Evolutionary conservation across 2,888 invertebrate species (phyloP).

Genomic region (Idaea biselata): DNA sequence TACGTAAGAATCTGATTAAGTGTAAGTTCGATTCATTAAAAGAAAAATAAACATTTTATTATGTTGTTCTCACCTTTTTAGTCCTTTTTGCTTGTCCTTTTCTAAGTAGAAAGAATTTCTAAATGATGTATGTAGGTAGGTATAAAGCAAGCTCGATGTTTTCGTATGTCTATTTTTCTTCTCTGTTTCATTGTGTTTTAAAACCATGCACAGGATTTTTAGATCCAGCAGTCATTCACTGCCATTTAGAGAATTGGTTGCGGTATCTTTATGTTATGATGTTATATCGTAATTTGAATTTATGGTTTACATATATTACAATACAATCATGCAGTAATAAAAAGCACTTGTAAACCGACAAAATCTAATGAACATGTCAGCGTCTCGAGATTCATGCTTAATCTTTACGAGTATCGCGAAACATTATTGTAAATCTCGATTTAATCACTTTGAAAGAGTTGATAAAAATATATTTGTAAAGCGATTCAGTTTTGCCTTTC

Average conservation of each 20-base stretch:
- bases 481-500: neutral
- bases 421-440: neutral
- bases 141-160: no score
- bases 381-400: slow-evolving; percentile 9
- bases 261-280: neutral
- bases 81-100: neutral
- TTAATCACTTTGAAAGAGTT: slow-evolving; percentile 2
- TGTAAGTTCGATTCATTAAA: neutral
- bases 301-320: slow-evolving; percentile 8
- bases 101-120: no score
- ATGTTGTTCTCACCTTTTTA: neutral
- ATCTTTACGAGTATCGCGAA: slow-evolving; percentile 8
- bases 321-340: slow-evolving; percentile 11
- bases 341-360: slow-evolving; percentile 11
- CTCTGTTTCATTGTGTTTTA: no score
- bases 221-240: no score
- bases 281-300: neutral
- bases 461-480: neutral
- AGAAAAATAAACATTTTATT: neutral
- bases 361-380: slow-evolving; percentile 16
- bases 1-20: neutral
- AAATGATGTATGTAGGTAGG: no score
- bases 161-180: no score
- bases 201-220: no score
- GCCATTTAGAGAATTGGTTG: no score